A percentile compares a stretch with the other conserved stretches of the same genome.
phyloP scores from a whole-genome alignment of 2,113 vertebrate genomes.

The Zosterops borbonicus region DNA sequence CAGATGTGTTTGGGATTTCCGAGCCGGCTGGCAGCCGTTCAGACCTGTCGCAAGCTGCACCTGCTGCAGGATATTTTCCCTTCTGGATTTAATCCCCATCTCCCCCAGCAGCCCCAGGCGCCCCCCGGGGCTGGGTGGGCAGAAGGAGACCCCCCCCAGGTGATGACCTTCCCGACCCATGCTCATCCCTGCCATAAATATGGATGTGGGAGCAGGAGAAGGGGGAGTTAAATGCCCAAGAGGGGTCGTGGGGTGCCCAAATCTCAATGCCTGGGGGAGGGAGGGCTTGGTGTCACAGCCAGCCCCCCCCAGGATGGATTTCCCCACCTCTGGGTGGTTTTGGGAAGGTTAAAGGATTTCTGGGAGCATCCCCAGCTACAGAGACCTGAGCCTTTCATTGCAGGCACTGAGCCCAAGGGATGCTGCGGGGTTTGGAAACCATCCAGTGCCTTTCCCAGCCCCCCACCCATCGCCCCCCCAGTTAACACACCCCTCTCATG shows the following conservation, averaged over 20 bases:
- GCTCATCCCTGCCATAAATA: neutral
- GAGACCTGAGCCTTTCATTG: rapidly evolving
- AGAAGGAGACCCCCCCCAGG: neutral
- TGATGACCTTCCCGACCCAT: rapidly evolving
- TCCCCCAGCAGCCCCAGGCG: neutral
- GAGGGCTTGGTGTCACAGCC: neutral
- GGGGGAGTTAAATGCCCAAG: neutral
- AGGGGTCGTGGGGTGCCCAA: rapidly evolving
- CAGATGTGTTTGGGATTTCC: conserved; percentile 72
- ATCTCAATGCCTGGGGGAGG: neutral
- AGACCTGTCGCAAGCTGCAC: conserved; percentile 68
- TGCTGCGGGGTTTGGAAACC: neutral
- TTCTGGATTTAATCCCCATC: conserved; percentile 28
- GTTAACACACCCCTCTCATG: neutral
- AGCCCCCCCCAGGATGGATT: neutral
- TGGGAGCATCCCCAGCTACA: neutral
- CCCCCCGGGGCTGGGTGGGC: rapidly evolving
- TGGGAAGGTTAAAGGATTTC: neutral
- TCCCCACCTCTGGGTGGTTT: neutral
- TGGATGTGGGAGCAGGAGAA: neutral
- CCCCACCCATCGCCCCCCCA: neutral
- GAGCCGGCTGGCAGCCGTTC: conserved; percentile 65
- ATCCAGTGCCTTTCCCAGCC: neutral
- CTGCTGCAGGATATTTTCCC: conserved; percentile 61
- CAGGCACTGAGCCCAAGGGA: rapidly evolving